phyloP scores from a whole-genome alignment of 23 tunicate species.

The Oikopleura dioica region DNA sequence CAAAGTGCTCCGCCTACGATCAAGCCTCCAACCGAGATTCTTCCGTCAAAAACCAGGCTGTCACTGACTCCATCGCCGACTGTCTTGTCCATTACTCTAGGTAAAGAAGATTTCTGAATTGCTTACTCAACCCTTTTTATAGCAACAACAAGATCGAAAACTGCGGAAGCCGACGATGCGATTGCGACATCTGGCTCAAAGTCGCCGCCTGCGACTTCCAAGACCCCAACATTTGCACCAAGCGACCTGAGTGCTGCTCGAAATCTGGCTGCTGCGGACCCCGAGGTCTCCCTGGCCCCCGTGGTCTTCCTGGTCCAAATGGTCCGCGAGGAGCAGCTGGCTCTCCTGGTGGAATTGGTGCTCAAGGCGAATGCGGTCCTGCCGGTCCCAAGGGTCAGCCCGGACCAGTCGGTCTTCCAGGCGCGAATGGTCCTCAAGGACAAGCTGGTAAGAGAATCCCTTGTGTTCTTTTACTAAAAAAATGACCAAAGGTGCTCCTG shows the following conservation, averaged over 20 bases:
- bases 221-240: not conserved
- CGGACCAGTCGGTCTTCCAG: not conserved
- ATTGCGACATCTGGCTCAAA: not conserved
- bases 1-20: not conserved
- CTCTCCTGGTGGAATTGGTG: not conserved
- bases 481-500: not conserved
- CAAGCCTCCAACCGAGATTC: no score
- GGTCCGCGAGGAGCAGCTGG: not conserved
- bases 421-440: not conserved
- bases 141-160: no score
- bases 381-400: not conserved
- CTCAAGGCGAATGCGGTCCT: not conserved
- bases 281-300: not conserved
- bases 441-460: not conserved
- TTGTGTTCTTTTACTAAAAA: not conserved
- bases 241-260: not conserved
- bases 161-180: slow-evolving; percentile 5
- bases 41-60: no score
- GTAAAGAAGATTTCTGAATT: no score
- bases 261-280: slow-evolving; percentile 5
- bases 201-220: not conserved
- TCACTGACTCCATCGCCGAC: no score
- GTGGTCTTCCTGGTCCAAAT: not conserved
- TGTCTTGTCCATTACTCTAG: no score
- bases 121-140: no score